Evolutionary conservation across 2,888 invertebrate genomes (phyloP), one percentile per base, ranked within the genome.

Genomic region (Monochamus alternatus): DNA sequence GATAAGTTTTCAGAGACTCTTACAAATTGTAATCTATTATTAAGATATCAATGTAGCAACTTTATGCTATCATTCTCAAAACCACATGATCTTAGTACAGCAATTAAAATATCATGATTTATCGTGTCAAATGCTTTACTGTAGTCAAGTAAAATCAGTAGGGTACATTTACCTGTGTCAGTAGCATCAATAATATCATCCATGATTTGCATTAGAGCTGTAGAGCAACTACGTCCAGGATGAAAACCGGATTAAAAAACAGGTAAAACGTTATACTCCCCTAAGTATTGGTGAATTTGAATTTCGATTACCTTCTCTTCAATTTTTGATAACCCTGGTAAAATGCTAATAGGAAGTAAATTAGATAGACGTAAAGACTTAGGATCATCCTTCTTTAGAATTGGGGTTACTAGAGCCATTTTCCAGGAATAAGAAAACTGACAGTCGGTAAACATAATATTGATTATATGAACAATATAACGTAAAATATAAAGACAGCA

Each of bases 121-220:
- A 38, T 38, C 38, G 38, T 38, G 38, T 38, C 38, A 38, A 38
- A 38, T 38, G 2, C 38, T 7, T 38, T 38, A 2, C 4, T 38
- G 2, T 7, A 38, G 38, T 38, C 38, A 38, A 38, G 38, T 38
- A 38, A 38, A 38, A 38, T 38, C 7, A 38, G 38, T 1, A 38
- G 38, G 4, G 38, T n/a, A 3, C 38, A 32, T n/a, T 62, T 63
- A 32, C 32, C 32, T 8, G 32, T 5, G 38, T 71, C 71, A 63
- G 63, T 63, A 63, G 71, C 43, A 12, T 63, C 8, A 38, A 63
- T 22, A 63, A 71, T 30, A 51, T 63, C 71, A 47, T 71, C 71
- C 0, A 63, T 44, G 5, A 71, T 51, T 44, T 71, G 71, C 55
- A 60, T 44, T 62, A 71, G 31, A 30, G 71, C 44, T 44, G 63